phyloP scores from a whole-genome alignment of 2,888 invertebrate species.

The Beris morrisii region DNA sequence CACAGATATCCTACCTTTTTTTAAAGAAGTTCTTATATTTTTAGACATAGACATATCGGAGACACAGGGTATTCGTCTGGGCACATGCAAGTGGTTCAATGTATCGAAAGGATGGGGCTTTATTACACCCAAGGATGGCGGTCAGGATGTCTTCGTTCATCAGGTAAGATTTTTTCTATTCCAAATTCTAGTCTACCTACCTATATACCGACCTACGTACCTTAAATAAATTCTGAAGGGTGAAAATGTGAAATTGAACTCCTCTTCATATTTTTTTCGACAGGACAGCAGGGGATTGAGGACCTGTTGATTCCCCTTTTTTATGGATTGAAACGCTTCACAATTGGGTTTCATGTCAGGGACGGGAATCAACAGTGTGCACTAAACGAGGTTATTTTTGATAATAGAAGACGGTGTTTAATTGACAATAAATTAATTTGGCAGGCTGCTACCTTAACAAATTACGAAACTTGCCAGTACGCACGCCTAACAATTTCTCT shows the following conservation, averaged over 20 bases:
- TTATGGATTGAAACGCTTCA: neutral
- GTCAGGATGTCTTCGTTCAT: constrained; percentile 91
- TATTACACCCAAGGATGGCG: constrained; percentile 86
- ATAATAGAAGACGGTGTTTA: neutral
- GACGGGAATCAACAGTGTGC: too few species aligned
- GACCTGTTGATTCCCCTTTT: constrained; percentile 12
- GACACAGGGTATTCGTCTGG: constrained; percentile 63
- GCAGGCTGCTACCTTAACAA: neutral
- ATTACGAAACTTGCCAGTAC: too few species aligned
- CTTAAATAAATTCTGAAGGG: too few species aligned
- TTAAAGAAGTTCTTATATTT: constrained; percentile 8
- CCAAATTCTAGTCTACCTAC: neutral
- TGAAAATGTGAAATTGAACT: too few species aligned
- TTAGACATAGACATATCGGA: constrained; percentile 46
- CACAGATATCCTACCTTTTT: constrained; percentile 35
- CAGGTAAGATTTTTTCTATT: constrained; percentile 65
- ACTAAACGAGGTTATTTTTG: too few species aligned
- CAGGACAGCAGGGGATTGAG: neutral
- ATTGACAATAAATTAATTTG: neutral
- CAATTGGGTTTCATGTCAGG: too few species aligned
- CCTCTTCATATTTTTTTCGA: too few species aligned
- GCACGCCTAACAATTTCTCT: too few species aligned
- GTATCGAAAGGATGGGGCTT: constrained; percentile 95
- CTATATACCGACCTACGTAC: too few species aligned
- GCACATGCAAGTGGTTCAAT: constrained; percentile 94